These are phyloP conservation scores for Furcula furcula DNA, from an alignment of 2,888 invertebrate species.

Conservation along the genomic window DNA sequence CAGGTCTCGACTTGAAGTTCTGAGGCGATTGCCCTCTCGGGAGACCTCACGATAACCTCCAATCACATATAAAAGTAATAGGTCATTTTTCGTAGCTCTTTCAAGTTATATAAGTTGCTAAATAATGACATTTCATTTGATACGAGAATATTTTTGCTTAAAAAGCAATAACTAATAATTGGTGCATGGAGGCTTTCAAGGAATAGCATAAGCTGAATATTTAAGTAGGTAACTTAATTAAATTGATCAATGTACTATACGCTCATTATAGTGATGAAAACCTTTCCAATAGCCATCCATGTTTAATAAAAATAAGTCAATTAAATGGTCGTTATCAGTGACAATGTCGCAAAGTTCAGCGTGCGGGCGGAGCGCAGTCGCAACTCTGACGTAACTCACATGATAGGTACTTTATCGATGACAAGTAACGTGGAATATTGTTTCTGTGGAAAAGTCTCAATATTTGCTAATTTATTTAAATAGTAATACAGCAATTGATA, in stretches of 20 bases:
- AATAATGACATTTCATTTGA: too few relatives aligned
- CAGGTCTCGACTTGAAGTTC: slow-evolving; percentile 67
- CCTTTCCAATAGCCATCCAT: too few relatives aligned
- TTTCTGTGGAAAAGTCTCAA: slow-evolving; percentile 45
- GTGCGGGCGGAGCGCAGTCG: slow-evolving; percentile 46
- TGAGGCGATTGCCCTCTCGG: slow-evolving; percentile 50
- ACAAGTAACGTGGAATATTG: slow-evolving; percentile 38
- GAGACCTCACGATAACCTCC: slow-evolving; percentile 60
- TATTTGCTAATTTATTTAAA: slow-evolving; percentile 19
- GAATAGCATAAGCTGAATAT: too few relatives aligned
- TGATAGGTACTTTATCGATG: slow-evolving; percentile 60
- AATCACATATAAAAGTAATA: slow-evolving; percentile 29
- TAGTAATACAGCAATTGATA: slow-evolving; percentile 10
- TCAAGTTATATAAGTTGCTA: too few relatives aligned
- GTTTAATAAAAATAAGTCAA: slow-evolving; percentile 50
- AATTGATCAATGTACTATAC: too few relatives aligned
- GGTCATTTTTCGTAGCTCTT: slow-evolving; percentile 26
- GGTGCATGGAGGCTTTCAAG: too few relatives aligned
- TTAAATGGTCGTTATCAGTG: slow-evolving; percentile 62
- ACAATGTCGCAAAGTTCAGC: slow-evolving; percentile 68
- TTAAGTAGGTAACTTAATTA: too few relatives aligned
- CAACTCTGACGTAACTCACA: slow-evolving; percentile 61
- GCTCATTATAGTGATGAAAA: too few relatives aligned
- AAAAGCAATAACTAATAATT: too few relatives aligned
- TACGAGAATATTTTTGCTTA: too few relatives aligned